Base-by-base conservation (phyloP, 2,113 vertebrate genomes). In the Proteles cristata region DNA sequence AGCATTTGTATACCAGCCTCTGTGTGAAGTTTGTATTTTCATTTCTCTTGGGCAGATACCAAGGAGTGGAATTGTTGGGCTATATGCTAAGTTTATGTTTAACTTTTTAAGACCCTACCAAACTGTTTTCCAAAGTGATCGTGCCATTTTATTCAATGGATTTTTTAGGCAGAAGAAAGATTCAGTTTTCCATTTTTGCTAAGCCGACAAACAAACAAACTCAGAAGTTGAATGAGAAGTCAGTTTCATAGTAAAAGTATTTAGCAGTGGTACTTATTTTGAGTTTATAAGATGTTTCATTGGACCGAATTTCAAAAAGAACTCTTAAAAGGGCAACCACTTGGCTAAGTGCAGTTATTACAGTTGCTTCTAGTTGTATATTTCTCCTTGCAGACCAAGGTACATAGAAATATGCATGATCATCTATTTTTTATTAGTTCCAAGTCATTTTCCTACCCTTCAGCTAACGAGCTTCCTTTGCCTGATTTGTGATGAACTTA, bases 1-100 rank as follows among this genome's bases (percentile, higher is more conserved):
- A 91, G 50, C 14, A 17, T 63, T 85, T 74, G 55, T 31, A 23
- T 55, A 48, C 5, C 45, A 33, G 63, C 84, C 5, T 87, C 68
- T 74, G 16, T 92, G 84, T 79, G 61, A 85, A 65, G 26, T 92
- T 95, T 74, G 65, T 92, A 81, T 58, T 93, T 93, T 97, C 58
- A 43, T 76, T 96, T 91, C 35, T 79, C 82, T 88, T 61, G 58
- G 23, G 26, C 50, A 80, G 83, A 71, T 19, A 69, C 19, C 4
- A 33, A 92, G 76, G 33, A 85, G 66, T 88, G 63, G 61, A 88
- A 71, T 92, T 94, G 79, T 45, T 95, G n/a, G 35, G 4, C 74
- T 35, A 4, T 63, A 35, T 50, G 31, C n/a, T 76, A 83, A 45
- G 74, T 84, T 80, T 43, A 12, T n/a, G 31, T 76, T 53, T 58